Base-by-base conservation (phyloP, 2,888 invertebrate species). In the Ditula angustiorana region DNA sequence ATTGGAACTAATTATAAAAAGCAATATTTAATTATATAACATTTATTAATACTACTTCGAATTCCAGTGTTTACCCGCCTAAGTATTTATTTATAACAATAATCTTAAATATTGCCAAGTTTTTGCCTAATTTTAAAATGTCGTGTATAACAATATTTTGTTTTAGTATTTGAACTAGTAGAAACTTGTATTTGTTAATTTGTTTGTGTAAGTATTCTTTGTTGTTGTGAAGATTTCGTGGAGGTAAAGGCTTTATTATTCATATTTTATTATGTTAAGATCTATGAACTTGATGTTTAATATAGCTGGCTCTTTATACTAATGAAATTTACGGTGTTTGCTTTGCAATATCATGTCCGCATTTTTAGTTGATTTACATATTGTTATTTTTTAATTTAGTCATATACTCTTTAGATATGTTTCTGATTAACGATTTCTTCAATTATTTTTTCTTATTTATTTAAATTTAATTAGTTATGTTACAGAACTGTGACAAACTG, bases 21-120 rank as follows among this genome's bases (percentile, higher is more conserved):
- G 37, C 67, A 66, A 73, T 70, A 70, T 26, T 65, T 63, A 61
- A 57, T 55, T 30, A 33, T 13, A 47, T 28, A 44, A 10, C 35
- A 35, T 35, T 53, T n/a, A 47, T 37, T 44, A 46, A 35, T 65
- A 55, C 53, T 71, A 71, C 68, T 60, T 72, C 53, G 69, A 71
- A 76, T 77, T 77, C 77, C 76, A 77, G 67, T 71, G 67, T 74
- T 74, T 71, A 57, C 75, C 76, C 76, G 77, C 76, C 76, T 77
- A 77, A 50, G 21, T 66, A 52, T 63, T 63, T 63, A 63, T 57
- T 63, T 57, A 44, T 16, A 47, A 28, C 35, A 52, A 11, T 35
- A 47, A 26, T 37, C 23, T 21, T 61, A 61, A 49, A 37, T 21
- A 61, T 65, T 56, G 61, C 61, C 59, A 33, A 30, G 24, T 44